phyloP scores from a whole-genome alignment of 1,140 invertebrate genomes.

The Penaeus chinensis region DNA sequence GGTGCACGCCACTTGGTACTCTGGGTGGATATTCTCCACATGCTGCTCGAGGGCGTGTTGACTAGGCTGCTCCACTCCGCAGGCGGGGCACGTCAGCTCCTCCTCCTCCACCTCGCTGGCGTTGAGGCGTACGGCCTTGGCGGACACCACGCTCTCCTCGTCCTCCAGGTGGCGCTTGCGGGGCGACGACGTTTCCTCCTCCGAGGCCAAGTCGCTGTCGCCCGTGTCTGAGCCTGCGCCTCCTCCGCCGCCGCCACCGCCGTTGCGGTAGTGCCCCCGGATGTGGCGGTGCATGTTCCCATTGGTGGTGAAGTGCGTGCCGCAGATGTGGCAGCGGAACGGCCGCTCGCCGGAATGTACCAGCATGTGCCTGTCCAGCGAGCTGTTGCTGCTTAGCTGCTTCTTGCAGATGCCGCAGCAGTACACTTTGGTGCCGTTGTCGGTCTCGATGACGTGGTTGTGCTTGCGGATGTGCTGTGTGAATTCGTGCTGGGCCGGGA shows the following conservation, averaged over 20 bases:
- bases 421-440: constrained; percentile 66
- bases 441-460: constrained; percentile 70
- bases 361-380: constrained; percentile 80
- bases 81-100: constrained; percentile 71
- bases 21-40: constrained; percentile 52
- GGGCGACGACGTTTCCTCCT: constrained; percentile 64
- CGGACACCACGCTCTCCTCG: constrained; percentile 48
- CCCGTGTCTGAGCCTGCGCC: constrained; percentile 68
- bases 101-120: constrained; percentile 28
- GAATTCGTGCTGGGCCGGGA: constrained; percentile 76
- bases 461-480: constrained; percentile 78
- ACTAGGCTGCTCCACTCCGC: constrained; percentile 75
- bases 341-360: constrained; percentile 82
- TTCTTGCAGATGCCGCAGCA: constrained; percentile 72
- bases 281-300: constrained; percentile 90
- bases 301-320: constrained; percentile 87
- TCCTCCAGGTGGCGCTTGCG: constrained; percentile 53
- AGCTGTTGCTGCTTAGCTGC: constrained; percentile 80
- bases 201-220: constrained; percentile 65
- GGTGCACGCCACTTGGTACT: constrained; percentile 49
- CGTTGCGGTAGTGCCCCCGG: constrained; percentile 74
- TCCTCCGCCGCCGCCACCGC: constrained; percentile 65
- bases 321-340: constrained; percentile 82
- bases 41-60: constrained; percentile 72
- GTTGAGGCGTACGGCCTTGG: constrained; percentile 63